Conservation (phyloP, 2,797 vertebrate genomes). For the Anguilla megastoma region DNA sequence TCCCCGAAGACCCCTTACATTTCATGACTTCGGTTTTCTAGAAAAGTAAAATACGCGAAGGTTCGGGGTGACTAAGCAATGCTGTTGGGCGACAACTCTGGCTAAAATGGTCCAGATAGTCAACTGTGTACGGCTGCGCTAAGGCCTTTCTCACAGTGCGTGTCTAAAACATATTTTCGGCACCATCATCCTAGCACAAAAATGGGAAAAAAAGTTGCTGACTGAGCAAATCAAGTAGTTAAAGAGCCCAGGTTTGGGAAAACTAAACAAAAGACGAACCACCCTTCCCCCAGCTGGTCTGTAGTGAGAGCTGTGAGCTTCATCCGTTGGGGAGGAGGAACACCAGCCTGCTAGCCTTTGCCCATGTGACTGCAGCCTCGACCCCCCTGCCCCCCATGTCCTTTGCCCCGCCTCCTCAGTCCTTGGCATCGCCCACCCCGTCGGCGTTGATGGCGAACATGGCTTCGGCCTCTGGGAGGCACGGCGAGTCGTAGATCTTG, state of each 20-base stretch:
- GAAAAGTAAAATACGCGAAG: background rate
- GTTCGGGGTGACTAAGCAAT: background rate
- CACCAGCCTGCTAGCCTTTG: background rate
- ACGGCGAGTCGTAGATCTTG: conserved; percentile 96
- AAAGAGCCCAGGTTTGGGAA: background rate
- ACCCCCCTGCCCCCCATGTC: background rate
- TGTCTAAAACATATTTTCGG: background rate
- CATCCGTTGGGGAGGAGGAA: background rate
- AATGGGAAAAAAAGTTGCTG: background rate
- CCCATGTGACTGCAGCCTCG: background rate
- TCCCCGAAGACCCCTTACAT: background rate
- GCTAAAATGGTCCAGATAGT: background rate
- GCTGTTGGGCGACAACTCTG: background rate
- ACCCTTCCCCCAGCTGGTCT: background rate
- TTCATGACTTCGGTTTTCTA: background rate
- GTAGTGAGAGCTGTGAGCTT: background rate
- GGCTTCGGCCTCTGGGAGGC: conserved; percentile 92
- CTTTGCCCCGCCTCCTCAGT: conserved; percentile 69
- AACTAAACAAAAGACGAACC: background rate
- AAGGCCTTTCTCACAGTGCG: background rate
- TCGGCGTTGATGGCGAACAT: conserved; percentile 97
- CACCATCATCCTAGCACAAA: background rate
- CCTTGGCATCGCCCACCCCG: conserved; percentile 93
- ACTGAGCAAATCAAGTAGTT: background rate
- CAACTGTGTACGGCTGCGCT: background rate